These are phyloP conservation scores for Archaeoteleia sp. DNA, from an alignment of 2,888 invertebrate species.

Conservation along the genomic window DNA sequence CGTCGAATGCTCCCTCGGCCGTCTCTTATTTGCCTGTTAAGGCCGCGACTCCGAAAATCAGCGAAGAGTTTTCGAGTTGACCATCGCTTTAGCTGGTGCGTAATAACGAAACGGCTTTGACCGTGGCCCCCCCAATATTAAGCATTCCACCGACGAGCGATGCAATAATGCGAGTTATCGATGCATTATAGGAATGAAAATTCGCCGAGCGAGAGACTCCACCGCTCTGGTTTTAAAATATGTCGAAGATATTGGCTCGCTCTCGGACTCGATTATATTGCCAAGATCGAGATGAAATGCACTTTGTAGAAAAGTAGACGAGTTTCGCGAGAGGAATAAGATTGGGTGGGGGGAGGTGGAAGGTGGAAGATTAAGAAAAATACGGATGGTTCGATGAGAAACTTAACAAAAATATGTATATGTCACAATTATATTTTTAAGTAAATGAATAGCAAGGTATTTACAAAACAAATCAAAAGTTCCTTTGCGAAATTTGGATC, in stretches of 20 bases:
- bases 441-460: too few relatives aligned
- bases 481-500: too few relatives aligned
- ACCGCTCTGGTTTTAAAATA: slow-evolving; percentile 62
- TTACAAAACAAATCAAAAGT: too few relatives aligned
- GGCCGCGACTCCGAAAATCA: slow-evolving; percentile 9
- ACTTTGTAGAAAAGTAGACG: neutral
- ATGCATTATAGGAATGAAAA: slow-evolving; percentile 67
- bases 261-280: slow-evolving; percentile 18
- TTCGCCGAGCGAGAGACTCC: slow-evolving; percentile 45
- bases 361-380: too few relatives aligned
- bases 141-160: slow-evolving; percentile 69
- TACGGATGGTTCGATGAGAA: too few relatives aligned
- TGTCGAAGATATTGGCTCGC: slow-evolving; percentile 58
- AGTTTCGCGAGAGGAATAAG: neutral
- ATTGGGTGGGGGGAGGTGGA: slow-evolving; percentile 9
- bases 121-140: slow-evolving; percentile 65
- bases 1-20: too few relatives aligned
- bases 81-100: slow-evolving; percentile 60
- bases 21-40: slow-evolving; percentile 31
- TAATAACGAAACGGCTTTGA: slow-evolving; percentile 66
- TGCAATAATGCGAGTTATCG: slow-evolving; percentile 70
- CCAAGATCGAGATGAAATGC: too few relatives aligned
- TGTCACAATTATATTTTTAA: too few relatives aligned
- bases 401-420: too few relatives aligned
- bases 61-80: slow-evolving; percentile 61